These are phyloP conservation scores for Sycophila texana DNA, from an alignment of 2,888 invertebrate genomes.

Conservation along the genomic window DNA sequence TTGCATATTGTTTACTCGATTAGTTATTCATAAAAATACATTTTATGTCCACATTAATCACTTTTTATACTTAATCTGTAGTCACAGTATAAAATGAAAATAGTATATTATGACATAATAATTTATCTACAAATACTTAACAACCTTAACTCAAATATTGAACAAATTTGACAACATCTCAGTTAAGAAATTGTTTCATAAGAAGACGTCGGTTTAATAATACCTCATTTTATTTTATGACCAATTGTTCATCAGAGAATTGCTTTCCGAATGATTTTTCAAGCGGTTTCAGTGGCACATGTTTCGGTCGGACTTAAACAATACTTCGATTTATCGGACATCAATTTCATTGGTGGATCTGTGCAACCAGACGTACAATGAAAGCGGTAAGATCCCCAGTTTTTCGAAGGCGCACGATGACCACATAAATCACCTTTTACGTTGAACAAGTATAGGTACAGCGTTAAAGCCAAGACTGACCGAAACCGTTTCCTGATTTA, in stretches of 20 bases:
- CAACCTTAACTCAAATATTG: no score
- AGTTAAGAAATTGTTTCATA: no score
- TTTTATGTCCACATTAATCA: no score
- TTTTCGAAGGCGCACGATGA: constrained; percentile 61
- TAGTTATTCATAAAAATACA: no score
- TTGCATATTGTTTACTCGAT: no score
- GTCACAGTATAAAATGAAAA: neutral
- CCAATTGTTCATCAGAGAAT: neutral
- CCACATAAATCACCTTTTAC: constrained; percentile 67
- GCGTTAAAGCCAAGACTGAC: constrained; percentile 61
- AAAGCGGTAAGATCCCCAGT: constrained; percentile 36
- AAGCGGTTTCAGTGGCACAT: neutral
- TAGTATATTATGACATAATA: neutral
- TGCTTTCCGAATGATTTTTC: neutral
- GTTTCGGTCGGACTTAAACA: neutral
- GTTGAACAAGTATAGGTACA: constrained; percentile 53
- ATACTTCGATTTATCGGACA: neutral
- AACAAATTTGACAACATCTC: no score
- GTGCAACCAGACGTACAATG: neutral
- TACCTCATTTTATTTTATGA: no score
- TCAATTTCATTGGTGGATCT: neutral
- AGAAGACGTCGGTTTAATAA: no score
- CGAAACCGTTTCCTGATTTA: constrained; percentile 65
- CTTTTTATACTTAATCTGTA: no score
- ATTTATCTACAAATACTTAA: neutral